phyloP scores from a whole-genome alignment of 2,113 vertebrate species.

The Probosciger aterrimus region DNA sequence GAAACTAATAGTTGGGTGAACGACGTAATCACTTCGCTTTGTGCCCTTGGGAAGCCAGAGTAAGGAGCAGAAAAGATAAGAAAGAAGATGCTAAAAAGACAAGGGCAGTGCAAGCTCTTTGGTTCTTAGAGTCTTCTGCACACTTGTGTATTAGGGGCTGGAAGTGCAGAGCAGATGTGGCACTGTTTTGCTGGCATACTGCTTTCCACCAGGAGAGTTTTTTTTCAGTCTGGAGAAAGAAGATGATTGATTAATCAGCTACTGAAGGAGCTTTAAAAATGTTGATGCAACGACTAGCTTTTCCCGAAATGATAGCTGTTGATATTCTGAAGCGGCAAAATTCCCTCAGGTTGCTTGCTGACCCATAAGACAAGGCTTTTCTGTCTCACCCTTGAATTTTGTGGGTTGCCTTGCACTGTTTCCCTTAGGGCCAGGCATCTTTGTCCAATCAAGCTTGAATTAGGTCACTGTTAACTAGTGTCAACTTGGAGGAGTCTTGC shows the following conservation, averaged over 20 bases:
- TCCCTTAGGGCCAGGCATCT: conserved; percentile 35
- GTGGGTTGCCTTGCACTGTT: not conserved
- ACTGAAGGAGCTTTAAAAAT: not conserved
- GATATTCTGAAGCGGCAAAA: not conserved
- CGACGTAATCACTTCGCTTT: accelerated
- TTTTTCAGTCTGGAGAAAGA: not conserved
- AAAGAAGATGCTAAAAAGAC: not conserved
- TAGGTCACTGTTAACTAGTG: conserved; percentile 46
- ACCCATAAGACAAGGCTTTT: not conserved
- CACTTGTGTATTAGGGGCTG: not conserved
- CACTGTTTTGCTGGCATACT: not conserved
- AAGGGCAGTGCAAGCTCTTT: not conserved
- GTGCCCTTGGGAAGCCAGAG: not conserved
- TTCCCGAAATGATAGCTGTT: not conserved
- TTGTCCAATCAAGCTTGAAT: conserved; percentile 24
- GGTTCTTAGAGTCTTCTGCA: not conserved
- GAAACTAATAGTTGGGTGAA: accelerated
- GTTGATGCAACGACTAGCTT: not conserved
- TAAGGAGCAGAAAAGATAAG: not conserved
- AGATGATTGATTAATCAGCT: conserved; percentile 1
- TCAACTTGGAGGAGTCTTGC: conserved; percentile 42
- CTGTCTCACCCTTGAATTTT: not conserved
- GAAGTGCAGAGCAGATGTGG: not conserved
- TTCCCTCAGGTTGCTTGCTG: not conserved
- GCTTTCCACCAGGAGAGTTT: not conserved